phyloP scores from a whole-genome alignment of 2,888 invertebrate species.

The Alloplasta piceator region DNA sequence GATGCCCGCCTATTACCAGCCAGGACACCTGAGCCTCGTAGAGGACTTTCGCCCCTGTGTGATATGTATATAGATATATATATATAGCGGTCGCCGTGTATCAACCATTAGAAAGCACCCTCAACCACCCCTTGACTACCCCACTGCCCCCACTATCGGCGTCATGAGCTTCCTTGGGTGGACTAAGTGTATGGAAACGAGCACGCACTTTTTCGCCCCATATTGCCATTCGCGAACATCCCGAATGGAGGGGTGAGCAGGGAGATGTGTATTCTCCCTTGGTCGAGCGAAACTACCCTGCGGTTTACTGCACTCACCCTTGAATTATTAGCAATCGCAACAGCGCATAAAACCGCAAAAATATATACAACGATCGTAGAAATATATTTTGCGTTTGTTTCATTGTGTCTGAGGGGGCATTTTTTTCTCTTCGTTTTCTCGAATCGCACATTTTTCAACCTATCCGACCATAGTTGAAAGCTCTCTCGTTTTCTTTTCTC shows the following conservation, averaged over 20 bases:
- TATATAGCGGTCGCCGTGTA: slow-evolving; percentile 36
- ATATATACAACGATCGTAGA: slow-evolving; percentile 70
- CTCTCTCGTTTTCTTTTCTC: slow-evolving; percentile 1
- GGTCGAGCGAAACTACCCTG: slow-evolving; percentile 62
- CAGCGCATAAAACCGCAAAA: slow-evolving; percentile 78
- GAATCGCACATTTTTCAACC: slow-evolving; percentile 23
- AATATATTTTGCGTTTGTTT: slow-evolving; percentile 1
- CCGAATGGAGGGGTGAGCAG: background rate
- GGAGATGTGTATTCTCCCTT: slow-evolving; percentile 34
- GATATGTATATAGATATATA: background rate
- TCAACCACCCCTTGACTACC: slow-evolving; percentile 45
- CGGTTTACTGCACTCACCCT: slow-evolving; percentile 71
- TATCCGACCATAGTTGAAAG: slow-evolving; percentile 15
- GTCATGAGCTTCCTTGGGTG: slow-evolving; percentile 20
- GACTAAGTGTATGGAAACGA: slow-evolving; percentile 77
- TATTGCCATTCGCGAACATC: slow-evolving; percentile 32
- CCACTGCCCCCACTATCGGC: slow-evolving; percentile 24
- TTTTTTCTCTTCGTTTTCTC: slow-evolving; percentile 15
- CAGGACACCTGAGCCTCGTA: slow-evolving; percentile 80
- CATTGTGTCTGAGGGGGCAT: background rate
- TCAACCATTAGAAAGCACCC: slow-evolving; percentile 29
- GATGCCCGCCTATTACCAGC: slow-evolving; percentile 80
- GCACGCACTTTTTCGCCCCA: slow-evolving; percentile 75
- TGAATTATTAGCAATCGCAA: slow-evolving; percentile 79
- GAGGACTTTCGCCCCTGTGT: slow-evolving; percentile 63